These are phyloP conservation scores for Vanessa cardui DNA, from an alignment of 2,888 invertebrate species.

Conservation along the genomic window DNA sequence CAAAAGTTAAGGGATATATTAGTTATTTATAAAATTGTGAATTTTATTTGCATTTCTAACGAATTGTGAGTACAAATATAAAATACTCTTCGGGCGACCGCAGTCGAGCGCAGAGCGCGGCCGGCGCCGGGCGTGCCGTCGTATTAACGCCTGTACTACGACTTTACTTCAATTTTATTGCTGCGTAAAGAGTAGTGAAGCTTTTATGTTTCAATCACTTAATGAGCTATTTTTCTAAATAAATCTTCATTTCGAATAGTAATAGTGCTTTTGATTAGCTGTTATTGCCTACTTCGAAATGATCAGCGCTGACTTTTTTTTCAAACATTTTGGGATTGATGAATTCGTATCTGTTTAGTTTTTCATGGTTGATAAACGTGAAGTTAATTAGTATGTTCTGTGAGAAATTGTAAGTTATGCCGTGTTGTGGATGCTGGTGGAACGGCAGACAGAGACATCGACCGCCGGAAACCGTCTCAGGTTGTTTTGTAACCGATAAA, in stretches of 20 bases:
- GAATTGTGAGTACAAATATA: conserved; percentile 52
- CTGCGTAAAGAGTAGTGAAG: conserved; percentile 47
- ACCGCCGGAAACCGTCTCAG: conserved; percentile 69
- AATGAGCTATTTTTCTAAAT: conserved; percentile 8
- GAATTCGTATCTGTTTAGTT: not conserved
- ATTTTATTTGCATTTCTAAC: conserved; percentile 38
- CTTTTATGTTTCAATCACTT: conserved; percentile 24
- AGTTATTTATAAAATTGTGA: not conserved
- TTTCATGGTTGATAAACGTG: not conserved
- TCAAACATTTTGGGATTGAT: conserved; percentile 4
- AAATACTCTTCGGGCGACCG: conserved; percentile 55
- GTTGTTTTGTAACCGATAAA: conserved; percentile 47
- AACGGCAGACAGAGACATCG: conserved; percentile 77
- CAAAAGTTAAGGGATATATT: not conserved
- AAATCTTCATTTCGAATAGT: conserved; percentile 5
- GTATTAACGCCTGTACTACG: conserved; percentile 43
- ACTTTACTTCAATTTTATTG: conserved; percentile 45
- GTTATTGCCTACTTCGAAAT: not conserved
- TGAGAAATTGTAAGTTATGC: conserved; percentile 54
- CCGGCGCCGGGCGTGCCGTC: conserved; percentile 56
- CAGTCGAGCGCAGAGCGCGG: conserved; percentile 72
- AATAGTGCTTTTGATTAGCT: not conserved
- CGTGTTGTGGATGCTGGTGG: conserved; percentile 81
- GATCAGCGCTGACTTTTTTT: not conserved
- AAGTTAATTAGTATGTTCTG: conserved; percentile 29